These are phyloP conservation scores for Trachops cirrhosus DNA, from an alignment of 2,797 vertebrate species.

Conservation along the genomic window DNA sequence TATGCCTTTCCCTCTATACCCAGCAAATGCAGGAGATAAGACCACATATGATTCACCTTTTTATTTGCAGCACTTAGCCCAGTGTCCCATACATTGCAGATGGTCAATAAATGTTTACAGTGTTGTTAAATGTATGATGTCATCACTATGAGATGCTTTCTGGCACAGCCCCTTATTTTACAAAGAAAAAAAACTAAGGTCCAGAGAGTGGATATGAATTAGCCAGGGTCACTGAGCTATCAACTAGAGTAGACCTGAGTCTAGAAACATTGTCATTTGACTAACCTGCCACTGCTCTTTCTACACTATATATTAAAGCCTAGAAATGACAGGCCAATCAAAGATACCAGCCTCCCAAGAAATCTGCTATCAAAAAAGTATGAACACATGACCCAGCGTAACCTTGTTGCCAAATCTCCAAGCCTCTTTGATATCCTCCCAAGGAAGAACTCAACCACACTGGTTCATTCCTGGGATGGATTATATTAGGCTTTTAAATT, in stretches of 20 bases:
- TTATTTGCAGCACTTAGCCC: background rate
- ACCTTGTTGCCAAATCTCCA: conserved; percentile 1
- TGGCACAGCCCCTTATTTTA: background rate
- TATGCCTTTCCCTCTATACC: background rate
- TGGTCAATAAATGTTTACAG: background rate
- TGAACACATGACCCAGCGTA: background rate
- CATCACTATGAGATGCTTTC: background rate
- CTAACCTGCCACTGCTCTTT: background rate
- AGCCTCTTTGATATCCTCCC: background rate
- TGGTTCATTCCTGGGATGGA: background rate
- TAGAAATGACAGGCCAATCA: background rate
- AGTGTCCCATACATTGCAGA: background rate
- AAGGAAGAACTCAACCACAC: background rate
- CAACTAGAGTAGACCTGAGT: background rate
- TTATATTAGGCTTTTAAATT: background rate
- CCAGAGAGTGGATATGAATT: background rate
- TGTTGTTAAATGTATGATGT: background rate
- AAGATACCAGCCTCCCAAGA: conserved; percentile 1
- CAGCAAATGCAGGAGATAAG: background rate
- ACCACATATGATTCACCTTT: background rate
- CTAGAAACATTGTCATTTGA: background rate
- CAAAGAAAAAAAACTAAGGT: conserved; percentile 8
- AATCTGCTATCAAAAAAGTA: conserved; percentile 3
- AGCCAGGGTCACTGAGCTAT: background rate
- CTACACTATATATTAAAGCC: background rate